Percentiles rank a stretch among this genome's conserved stretches.
Conservation (phyloP, 2,888 invertebrate species). For the Leucophenga montana region DNA sequence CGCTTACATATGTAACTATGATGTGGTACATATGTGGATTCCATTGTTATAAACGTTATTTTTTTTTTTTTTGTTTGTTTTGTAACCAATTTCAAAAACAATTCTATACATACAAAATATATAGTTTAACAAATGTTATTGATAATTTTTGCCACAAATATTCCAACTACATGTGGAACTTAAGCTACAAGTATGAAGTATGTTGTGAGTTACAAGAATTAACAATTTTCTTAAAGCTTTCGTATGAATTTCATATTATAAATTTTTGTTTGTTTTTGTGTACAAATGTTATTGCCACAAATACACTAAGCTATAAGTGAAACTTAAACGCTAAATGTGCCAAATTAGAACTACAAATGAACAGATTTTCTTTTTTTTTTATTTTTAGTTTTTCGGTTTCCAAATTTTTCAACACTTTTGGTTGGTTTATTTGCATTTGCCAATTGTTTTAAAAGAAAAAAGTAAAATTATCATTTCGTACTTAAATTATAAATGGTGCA, state of each 20-base stretch:
- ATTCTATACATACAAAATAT: no score
- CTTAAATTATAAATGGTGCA: conserved; percentile 24
- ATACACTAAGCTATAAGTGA: neutral
- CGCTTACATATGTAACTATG: conserved; percentile 27
- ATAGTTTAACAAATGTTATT: no score
- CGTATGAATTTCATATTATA: neutral
- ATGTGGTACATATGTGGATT: neutral
- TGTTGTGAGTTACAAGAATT: no score
- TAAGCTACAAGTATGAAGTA: no score
- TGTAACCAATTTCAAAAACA: no score
- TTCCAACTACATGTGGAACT: no score
- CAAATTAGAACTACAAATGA: no score
- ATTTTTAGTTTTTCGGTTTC: neutral
- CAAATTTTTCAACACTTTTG: neutral
- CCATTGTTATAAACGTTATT: neutral
- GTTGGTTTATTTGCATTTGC: conserved; percentile 18
- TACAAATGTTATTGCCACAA: no score
- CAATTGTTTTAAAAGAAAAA: conserved; percentile 28
- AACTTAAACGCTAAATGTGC: neutral
- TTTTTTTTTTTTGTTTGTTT: no score
- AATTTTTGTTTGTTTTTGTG: no score
- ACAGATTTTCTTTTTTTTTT: neutral
- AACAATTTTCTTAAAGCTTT: no score
- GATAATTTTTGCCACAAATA: neutral
- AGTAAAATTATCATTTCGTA: conserved; percentile 3